Evolutionary conservation across 2,113 vertebrate species (phyloP).

Genomic region (Orcinus orca): DNA sequence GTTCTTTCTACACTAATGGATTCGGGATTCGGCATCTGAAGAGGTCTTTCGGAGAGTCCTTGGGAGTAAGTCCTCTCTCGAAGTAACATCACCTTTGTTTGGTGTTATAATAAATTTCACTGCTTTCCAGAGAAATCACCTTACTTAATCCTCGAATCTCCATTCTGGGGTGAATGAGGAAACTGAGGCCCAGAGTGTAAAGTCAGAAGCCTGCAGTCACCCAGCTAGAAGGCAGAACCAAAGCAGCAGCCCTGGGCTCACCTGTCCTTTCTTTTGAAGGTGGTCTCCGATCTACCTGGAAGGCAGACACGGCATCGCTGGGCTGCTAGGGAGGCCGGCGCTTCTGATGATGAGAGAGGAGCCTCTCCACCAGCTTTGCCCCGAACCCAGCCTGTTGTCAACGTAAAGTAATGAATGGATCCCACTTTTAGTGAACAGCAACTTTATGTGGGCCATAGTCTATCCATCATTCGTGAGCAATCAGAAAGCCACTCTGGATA

Average conservation of each 20-base stretch:
- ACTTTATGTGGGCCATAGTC: background rate
- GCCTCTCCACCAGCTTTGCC: background rate
- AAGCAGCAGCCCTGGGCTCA: background rate
- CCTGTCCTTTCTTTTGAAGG: background rate
- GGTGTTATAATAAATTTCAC: background rate
- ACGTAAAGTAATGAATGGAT: fast-evolving
- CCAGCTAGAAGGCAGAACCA: fast-evolving
- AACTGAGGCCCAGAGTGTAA: background rate
- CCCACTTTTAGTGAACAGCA: background rate
- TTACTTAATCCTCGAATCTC: background rate
- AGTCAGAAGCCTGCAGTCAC: fast-evolving
- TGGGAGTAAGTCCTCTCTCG: background rate
- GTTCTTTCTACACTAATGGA: background rate
- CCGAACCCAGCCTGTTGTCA: background rate
- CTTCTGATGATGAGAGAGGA: background rate
- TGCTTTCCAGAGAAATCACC: background rate
- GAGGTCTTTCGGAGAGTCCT: background rate
- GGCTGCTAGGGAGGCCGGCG: background rate
- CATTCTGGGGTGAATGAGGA: background rate
- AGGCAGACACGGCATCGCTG: background rate
- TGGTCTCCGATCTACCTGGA: fast-evolving
- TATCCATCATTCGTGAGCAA: background rate
- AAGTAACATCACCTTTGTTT: background rate
- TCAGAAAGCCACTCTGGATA: background rate
- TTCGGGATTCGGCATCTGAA: background rate